Conservation (phyloP, 2,888 invertebrate species). For the Drosophila greeni region DNA sequence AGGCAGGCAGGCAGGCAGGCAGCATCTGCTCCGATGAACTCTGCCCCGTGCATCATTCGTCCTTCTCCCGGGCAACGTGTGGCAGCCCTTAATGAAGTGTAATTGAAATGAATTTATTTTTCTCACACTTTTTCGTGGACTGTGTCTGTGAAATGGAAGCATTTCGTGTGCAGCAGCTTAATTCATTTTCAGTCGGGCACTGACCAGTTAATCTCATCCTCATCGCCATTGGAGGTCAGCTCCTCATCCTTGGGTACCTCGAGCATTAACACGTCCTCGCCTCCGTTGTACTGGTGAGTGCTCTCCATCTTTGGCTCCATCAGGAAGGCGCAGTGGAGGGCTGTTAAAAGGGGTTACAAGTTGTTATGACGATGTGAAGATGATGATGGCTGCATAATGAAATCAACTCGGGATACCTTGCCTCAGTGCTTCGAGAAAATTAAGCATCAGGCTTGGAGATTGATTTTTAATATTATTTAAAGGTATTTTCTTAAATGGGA, state of each 20-base stretch:
- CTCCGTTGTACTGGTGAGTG: not conserved
- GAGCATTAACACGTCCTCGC: not conserved
- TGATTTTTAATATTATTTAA: not conserved
- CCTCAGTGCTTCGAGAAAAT: not conserved
- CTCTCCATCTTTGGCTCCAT: constrained; percentile 15
- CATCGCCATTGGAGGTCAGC: constrained; percentile 1
- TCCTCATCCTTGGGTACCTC: not conserved
- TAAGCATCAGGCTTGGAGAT: not conserved
- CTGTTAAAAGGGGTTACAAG: constrained; percentile 18
- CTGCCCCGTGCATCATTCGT: constrained; percentile 17
- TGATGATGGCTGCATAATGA: constrained; percentile 7
- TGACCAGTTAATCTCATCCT: constrained; percentile 15
- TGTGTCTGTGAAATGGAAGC: constrained; percentile 23
- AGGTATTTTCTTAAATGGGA: not conserved
- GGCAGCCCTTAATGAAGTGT: constrained; percentile 64
- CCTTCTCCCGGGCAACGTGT: constrained; percentile 48
- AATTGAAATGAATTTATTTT: constrained; percentile 64
- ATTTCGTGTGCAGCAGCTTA: constrained; percentile 36
- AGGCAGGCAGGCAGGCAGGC: constrained; percentile 15
- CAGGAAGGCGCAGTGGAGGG: constrained; percentile 15
- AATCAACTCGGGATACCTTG: not conserved
- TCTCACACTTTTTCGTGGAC: constrained; percentile 35
- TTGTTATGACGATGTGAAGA: constrained; percentile 5
- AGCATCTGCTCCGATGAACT: constrained; percentile 34
- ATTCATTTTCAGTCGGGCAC: constrained; percentile 22